Base-by-base conservation (phyloP, 35 echinoderm and acorn worm species). In the Hemicentrotus pulcherrimus region DNA sequence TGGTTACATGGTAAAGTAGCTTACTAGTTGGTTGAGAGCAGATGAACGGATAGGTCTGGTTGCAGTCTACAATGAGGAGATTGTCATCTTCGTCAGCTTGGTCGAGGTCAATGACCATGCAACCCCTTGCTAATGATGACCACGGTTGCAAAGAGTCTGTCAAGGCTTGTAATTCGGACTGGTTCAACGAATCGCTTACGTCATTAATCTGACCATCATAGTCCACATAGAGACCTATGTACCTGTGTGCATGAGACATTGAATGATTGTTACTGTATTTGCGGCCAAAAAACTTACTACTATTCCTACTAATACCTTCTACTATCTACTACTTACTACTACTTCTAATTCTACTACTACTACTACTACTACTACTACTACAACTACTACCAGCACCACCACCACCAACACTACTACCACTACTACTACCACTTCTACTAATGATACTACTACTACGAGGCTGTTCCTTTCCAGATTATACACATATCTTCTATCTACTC, bases 311-410 rank as follows among this genome's bases (percentile, higher is more conserved):
- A 11, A 32, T 47, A 16, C 88, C n/a, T 89, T 0, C 31, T 41
- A 0, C 87, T 89, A 41, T 2, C 32, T 45, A 4, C 46, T 45
- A 90, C 88, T 41, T 90, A 90, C 87, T 89, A 35, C 87, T 41
- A 33, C 88, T 90, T 13, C 88, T 90, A 90, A 32, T 41, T 46
- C 32, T 45, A 90, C 88, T 90, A 90, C 88, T 90, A 90, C 88
- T 90, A 90, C 88, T 90, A 5, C 1, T 90, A 89, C 31, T 89
- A 89, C 31, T 89, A 90, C 2, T 90, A 45, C 5, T 88, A 6
- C 86, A 4, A 86, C 85, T 86, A 86, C 10, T 86, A 86, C 9
- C 11, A 31, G 0, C 11, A 86, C 50, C 10, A 55, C 1, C 12
- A 12, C 50, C 12, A 55, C 50, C 15, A 55, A 6, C 12, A 10